Percentiles rank a stretch among this genome's conserved stretches.
Conservation (phyloP, 2,888 invertebrate species). For the Cheilosia impressa region DNA sequence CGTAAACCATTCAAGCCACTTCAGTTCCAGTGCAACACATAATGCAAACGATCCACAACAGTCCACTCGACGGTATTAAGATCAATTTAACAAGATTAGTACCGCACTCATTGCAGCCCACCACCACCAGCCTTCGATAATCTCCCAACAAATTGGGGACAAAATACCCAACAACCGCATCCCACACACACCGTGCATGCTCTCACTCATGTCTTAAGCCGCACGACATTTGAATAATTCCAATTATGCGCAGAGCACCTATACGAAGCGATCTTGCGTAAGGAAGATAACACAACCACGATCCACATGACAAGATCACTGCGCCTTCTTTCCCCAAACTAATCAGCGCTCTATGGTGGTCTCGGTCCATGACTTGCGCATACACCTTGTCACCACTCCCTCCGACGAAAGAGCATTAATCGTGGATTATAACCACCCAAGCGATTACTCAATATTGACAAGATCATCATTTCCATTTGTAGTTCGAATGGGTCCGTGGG, state of each 20-base stretch:
- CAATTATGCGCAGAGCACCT: constrained; percentile 29
- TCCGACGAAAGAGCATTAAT: constrained; percentile 35
- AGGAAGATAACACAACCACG: constrained; percentile 35
- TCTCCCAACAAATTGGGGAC: constrained; percentile 68
- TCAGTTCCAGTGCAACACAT: constrained; percentile 18
- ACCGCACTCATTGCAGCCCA: constrained; percentile 40
- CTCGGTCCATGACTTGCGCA: neutral
- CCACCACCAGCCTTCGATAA: constrained; percentile 32
- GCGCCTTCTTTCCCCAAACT: constrained; percentile 37
- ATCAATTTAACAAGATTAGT: constrained; percentile 63
- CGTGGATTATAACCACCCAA: constrained; percentile 49
- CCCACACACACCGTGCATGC: constrained; percentile 48
- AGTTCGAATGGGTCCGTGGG: neutral
- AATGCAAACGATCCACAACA: constrained; percentile 3
- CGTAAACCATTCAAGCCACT: constrained; percentile 9
- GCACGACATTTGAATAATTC: constrained; percentile 57
- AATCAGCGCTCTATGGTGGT: constrained; percentile 62
- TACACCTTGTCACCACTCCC: constrained; percentile 43
- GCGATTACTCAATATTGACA: constrained; percentile 64
- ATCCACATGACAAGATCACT: constrained; percentile 47
- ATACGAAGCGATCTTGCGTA: constrained; percentile 36
- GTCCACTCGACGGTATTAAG: constrained; percentile 50
- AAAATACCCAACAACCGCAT: constrained; percentile 49
- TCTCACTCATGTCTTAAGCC: constrained; percentile 23
- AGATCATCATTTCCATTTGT: constrained; percentile 22